These are phyloP conservation scores for Drosophila siamana DNA, from an alignment of 2,888 invertebrate genomes.

Conservation along the genomic window DNA sequence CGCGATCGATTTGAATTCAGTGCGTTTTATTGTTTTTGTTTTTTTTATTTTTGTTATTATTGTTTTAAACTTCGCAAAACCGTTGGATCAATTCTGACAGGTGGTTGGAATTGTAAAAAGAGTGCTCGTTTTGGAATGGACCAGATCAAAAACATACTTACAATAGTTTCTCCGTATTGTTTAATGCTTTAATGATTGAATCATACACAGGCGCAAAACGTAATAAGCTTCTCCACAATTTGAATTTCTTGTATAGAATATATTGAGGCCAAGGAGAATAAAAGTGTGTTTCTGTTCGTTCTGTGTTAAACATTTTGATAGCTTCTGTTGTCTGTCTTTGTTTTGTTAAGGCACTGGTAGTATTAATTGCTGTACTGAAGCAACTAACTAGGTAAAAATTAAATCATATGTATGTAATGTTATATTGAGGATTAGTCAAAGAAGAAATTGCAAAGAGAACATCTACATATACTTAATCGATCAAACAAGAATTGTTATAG, in stretches of 20 bases:
- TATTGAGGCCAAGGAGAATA: conserved; percentile 36
- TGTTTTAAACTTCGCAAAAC: conserved; percentile 47
- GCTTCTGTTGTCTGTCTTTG: conserved; percentile 3
- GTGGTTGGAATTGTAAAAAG: conserved; percentile 84
- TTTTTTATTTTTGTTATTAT: conserved; percentile 3
- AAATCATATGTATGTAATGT: conserved; percentile 3
- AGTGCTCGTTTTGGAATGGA: conserved; percentile 84
- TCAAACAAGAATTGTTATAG: conserved; percentile 4
- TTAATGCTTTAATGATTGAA: conserved; percentile 48
- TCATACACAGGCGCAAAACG: conserved; percentile 52
- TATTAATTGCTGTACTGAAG: conserved; percentile 62
- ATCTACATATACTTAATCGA: conserved; percentile 4
- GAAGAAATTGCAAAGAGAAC: conserved; percentile 4
- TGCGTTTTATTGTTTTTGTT: conserved; percentile 48
- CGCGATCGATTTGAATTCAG: conserved; percentile 82
- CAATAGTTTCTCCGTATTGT: conserved; percentile 62
- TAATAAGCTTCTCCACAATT: conserved; percentile 37
- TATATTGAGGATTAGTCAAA: background rate
- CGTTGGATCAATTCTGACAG: conserved; percentile 58
- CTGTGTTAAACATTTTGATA: conserved; percentile 21
- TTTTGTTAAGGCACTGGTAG: conserved; percentile 75
- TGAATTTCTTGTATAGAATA: background rate
- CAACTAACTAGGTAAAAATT: conserved; percentile 49
- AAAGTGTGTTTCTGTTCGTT: conserved; percentile 12
- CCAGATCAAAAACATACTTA: conserved; percentile 79